Conservation (phyloP, 2,797 vertebrate species). For the Phalloptychus januarius region DNA sequence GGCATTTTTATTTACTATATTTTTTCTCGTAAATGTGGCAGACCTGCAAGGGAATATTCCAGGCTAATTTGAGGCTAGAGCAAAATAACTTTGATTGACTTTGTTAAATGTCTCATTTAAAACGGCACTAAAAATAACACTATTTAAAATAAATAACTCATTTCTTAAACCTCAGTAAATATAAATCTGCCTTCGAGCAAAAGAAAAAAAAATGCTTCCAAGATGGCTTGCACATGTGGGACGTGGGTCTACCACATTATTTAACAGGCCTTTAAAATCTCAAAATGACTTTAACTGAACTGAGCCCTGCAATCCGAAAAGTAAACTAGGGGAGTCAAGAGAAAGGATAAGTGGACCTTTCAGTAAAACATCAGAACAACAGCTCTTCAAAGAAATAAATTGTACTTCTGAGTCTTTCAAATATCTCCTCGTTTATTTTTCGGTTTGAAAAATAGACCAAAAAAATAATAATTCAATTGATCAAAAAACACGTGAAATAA, state of each 20-base stretch:
- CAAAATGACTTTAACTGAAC: slow-evolving; percentile 10
- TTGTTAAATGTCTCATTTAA: background rate
- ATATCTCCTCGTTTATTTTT: slow-evolving; percentile 47
- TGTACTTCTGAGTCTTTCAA: slow-evolving; percentile 3
- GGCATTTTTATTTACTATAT: background rate
- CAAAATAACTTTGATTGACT: background rate
- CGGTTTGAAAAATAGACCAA: slow-evolving; percentile 26
- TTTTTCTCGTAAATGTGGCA: background rate
- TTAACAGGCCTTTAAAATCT: background rate
- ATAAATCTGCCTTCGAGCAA: background rate
- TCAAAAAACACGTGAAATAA: slow-evolving; percentile 11
- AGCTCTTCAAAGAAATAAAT: slow-evolving; percentile 1
- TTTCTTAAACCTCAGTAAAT: background rate
- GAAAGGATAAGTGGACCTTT: slow-evolving; percentile 1
- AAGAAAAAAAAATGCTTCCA: background rate
- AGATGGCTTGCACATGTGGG: slow-evolving; percentile 6
- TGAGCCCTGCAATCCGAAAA: background rate
- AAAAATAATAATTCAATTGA: slow-evolving; percentile 35
- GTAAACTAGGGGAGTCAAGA: background rate
- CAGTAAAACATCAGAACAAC: slow-evolving; percentile 1
- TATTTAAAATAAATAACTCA: background rate
- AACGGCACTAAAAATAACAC: slow-evolving; percentile 1
- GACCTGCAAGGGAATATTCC: background rate
- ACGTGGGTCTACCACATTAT: background rate
- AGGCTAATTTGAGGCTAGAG: background rate